phyloP scores from a whole-genome alignment of 2,113 vertebrate genomes.

The Mobula birostris region DNA sequence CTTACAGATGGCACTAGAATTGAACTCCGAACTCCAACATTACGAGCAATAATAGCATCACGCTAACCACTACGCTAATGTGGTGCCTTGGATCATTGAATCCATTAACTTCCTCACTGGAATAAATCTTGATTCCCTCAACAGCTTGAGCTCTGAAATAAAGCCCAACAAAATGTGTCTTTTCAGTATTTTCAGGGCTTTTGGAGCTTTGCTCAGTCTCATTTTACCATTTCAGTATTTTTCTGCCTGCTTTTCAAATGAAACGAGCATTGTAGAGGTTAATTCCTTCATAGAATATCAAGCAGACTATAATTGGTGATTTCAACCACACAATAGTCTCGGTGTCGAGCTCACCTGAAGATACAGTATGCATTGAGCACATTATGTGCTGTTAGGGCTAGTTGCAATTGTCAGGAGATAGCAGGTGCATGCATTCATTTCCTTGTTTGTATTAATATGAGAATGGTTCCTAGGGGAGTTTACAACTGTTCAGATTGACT shows the following conservation, averaged over 20 bases:
- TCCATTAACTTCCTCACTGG: neutral
- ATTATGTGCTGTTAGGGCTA: neutral
- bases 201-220: neutral
- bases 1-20: no score
- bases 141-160: neutral
- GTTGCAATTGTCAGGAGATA: slow-evolving; percentile 8
- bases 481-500: neutral
- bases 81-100: neutral
- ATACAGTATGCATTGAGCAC: neutral
- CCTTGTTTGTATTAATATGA: neutral
- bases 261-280: slow-evolving; percentile 3
- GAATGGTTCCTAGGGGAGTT: neutral
- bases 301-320: neutral
- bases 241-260: neutral
- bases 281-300: neutral
- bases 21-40: no score
- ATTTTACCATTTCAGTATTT: neutral
- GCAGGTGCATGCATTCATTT: slow-evolving; percentile 4
- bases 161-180: neutral
- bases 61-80: no score
- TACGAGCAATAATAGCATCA: no score
- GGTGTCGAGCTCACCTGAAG: neutral
- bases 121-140: neutral
- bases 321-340: neutral
- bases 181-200: neutral